Conservation (phyloP, 2,113 vertebrate species). For the Chiloscyllium plagiosum region DNA sequence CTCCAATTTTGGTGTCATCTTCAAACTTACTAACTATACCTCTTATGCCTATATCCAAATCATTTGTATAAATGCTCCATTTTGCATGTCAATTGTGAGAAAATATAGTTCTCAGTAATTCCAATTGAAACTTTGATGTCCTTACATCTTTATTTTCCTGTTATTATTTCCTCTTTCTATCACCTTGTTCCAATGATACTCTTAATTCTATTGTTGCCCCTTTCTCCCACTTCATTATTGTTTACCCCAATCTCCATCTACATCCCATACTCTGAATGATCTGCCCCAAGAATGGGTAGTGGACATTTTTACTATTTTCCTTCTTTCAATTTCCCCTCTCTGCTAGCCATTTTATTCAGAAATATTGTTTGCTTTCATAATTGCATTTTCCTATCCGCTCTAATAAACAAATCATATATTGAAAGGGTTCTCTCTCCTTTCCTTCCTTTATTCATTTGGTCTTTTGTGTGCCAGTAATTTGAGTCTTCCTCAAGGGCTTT, state of each 20-base stretch:
- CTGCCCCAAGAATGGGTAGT: neutral
- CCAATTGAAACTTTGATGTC: no score
- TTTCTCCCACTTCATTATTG: neutral
- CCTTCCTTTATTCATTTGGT: neutral
- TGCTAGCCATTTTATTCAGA: neutral
- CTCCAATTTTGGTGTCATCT: no score
- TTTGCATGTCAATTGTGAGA: no score
- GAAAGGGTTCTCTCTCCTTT: neutral
- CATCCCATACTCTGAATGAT: neutral
- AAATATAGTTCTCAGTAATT: no score
- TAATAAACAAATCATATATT: neutral
- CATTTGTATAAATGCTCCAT: no score
- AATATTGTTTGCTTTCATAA: neutral
- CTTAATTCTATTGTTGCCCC: neutral
- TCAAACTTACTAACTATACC: no score
- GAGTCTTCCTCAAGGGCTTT: neutral
- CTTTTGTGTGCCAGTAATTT: neutral
- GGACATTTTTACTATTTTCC: neutral
- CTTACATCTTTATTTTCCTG: neutral
- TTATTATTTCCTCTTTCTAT: neutral
- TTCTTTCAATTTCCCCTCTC: neutral
- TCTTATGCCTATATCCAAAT: no score
- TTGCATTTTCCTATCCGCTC: neutral
- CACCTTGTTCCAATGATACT: neutral
- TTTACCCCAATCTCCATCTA: neutral